Evolutionary conservation across 2,113 vertebrate genomes (phyloP), one percentile per base, ranked within the genome.

Genomic region (Labrus mixtus): DNA sequence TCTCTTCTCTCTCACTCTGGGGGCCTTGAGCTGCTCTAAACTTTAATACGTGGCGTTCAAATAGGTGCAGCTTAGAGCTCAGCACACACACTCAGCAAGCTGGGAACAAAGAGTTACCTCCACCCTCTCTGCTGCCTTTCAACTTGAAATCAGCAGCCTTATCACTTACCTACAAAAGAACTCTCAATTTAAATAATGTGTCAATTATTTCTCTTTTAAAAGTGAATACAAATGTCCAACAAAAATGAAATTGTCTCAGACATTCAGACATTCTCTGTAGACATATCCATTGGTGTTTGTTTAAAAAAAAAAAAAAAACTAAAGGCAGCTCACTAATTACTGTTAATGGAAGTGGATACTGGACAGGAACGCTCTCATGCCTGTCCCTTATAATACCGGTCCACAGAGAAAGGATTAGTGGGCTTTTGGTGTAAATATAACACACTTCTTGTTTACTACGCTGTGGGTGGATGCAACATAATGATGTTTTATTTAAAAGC

Each of bases 11-110:
- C 73, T 89, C 85, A 81, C 82, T 91, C 79, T 78, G 51, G 87
- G 82, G 87, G 81, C 84, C 80, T 87, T 74, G 86, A 85, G 90
- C 86, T 90, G 89, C 82, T 88, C 78, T 81, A 87, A 88, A 93
- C 90, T 85, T 92, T 90, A 88, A 91, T 90, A 86, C 82, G 73
- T 33, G 73, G 83, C 88, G 86, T 91, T 93, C 78, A 90, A 87
- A 87, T 86, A 92, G 86, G 69, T 86, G 87, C 83, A 82, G 86
- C 85, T 92, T 78, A 67, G 82, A 89, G 88, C 82, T 85, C 82
- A 65, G 71, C 71, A 74, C 84, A 88, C 80, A 87, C 87, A 71
- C 55, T 85, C 55, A 85, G 83, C 80, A 89, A 87, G 78, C 72
- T 68, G 50, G 63, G 89, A 91, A 93, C 91, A 94, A 94, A 94